These are phyloP conservation scores for Panonychus citri DNA, from an alignment of 1,140 invertebrate species.

Conservation along the genomic window DNA sequence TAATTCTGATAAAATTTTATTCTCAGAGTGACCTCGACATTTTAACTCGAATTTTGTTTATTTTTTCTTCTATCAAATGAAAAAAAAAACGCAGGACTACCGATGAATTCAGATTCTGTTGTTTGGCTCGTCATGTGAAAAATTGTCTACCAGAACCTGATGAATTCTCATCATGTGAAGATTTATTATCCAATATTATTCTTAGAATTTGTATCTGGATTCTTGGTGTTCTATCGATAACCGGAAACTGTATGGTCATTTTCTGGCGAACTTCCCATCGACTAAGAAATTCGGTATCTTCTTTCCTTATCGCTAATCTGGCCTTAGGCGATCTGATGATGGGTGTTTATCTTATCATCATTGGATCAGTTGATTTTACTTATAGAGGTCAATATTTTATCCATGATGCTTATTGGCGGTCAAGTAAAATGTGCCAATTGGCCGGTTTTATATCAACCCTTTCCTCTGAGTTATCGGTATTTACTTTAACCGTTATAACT, in stretches of 20 bases:
- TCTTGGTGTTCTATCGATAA: slow-evolving; percentile 33
- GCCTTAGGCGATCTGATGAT: slow-evolving; percentile 54
- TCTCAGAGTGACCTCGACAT: no score
- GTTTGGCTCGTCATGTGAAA: slow-evolving; percentile 22
- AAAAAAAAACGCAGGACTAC: background rate
- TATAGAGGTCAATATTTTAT: slow-evolving; percentile 31
- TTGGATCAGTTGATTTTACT: slow-evolving; percentile 37
- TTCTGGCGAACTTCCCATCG: slow-evolving; percentile 27
- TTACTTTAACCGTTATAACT: slow-evolving; percentile 35
- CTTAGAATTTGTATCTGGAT: slow-evolving; percentile 36
- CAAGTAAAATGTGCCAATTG: slow-evolving; percentile 28
- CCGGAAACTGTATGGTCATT: slow-evolving; percentile 37
- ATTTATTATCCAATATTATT: slow-evolving; percentile 32
- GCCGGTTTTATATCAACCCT: slow-evolving; percentile 39
- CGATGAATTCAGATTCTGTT: slow-evolving; percentile 32
- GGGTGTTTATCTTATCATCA: slow-evolving; percentile 47
- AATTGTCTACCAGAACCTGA: slow-evolving; percentile 27
- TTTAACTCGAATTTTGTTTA: no score
- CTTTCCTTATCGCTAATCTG: slow-evolving; percentile 40
- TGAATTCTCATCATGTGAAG: slow-evolving; percentile 33
- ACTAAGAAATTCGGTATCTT: slow-evolving; percentile 18
- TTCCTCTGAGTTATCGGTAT: slow-evolving; percentile 37
- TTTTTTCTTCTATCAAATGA: no score
- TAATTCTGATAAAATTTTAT: no score
- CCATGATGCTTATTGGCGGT: slow-evolving; percentile 28